phyloP scores from a whole-genome alignment of 2,797 vertebrate species.

The Karalla daura region DNA sequence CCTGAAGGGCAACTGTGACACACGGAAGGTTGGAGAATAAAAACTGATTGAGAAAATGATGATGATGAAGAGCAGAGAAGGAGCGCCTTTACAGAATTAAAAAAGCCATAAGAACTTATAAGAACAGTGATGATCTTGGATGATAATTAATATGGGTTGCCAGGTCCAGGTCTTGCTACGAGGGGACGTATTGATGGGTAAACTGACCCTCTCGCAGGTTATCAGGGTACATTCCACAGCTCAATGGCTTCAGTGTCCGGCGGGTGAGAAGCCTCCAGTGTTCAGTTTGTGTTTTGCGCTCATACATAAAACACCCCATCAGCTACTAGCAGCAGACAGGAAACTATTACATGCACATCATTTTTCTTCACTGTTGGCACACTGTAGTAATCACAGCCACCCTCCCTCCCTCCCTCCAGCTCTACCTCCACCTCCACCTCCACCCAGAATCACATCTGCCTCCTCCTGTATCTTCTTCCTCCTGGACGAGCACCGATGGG shows the following conservation, averaged over 20 bases:
- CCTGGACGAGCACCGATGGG: neutral
- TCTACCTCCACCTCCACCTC: slow-evolving; percentile 19
- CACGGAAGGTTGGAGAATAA: too few species aligned
- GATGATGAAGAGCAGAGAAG: too few species aligned
- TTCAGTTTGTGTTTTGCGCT: slow-evolving; percentile 41
- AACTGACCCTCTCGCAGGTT: slow-evolving; percentile 19
- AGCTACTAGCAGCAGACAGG: slow-evolving; percentile 64
- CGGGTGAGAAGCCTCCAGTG: slow-evolving; percentile 14
- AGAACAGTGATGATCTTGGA: too few species aligned
- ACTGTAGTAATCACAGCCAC: slow-evolving; percentile 41
- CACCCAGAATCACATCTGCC: slow-evolving; percentile 32
- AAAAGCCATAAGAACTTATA: too few species aligned
- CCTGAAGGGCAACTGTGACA: too few species aligned
- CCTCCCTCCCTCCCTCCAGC: slow-evolving; percentile 5
- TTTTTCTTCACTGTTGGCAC: slow-evolving; percentile 73
- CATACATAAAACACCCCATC: slow-evolving; percentile 65
- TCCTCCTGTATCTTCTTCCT: slow-evolving; percentile 52
- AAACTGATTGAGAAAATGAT: too few species aligned
- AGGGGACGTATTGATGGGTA: neutral
- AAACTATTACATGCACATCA: slow-evolving; percentile 66
- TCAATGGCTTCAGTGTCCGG: slow-evolving; percentile 47
- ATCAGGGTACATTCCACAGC: slow-evolving; percentile 38
- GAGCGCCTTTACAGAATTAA: too few species aligned
- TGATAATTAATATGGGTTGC: too few species aligned
- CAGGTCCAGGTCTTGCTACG: too few species aligned